phyloP scores from a whole-genome alignment of 2,888 invertebrate species.

The Penaeus monodon region DNA sequence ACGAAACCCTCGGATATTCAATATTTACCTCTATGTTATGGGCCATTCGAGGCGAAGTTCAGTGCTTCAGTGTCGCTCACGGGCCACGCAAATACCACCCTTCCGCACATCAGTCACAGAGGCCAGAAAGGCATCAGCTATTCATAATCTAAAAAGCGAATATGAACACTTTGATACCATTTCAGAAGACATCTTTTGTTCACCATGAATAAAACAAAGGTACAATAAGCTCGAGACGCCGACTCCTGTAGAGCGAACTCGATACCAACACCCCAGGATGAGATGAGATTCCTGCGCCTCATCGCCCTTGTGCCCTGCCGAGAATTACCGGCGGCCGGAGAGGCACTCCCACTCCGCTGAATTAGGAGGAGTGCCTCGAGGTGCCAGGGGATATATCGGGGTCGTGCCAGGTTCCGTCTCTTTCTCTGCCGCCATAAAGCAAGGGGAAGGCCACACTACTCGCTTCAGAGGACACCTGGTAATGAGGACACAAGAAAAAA shows the following conservation, averaged over 20 bases:
- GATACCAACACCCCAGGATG: not conserved
- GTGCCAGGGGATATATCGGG: slow-evolving; percentile 2
- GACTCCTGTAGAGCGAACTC: not conserved
- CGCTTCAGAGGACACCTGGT: slow-evolving; percentile 25
- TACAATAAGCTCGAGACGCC: not conserved
- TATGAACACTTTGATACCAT: slow-evolving; percentile 41
- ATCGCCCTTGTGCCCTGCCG: not conserved
- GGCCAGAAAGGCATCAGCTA: not conserved
- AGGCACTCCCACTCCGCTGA: no score
- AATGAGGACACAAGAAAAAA: no score
- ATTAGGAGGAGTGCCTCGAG: not conserved
- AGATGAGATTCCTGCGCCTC: not conserved
- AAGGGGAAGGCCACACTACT: slow-evolving; percentile 14
- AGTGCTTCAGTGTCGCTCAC: no score
- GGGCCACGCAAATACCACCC: not conserved
- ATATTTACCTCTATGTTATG: no score
- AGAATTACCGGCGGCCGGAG: no score
- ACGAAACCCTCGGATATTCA: no score
- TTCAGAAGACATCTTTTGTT: slow-evolving; percentile 39
- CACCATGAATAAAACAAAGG: slow-evolving; percentile 34
- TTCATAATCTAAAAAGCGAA: slow-evolving; percentile 6
- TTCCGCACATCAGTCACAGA: no score
- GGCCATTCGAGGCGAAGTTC: no score
- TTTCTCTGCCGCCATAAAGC: slow-evolving; percentile 34
- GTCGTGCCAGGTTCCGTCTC: slow-evolving; percentile 22